phyloP scores from a whole-genome alignment of 2,888 invertebrate genomes.

The Hypomecis punctinalis region DNA sequence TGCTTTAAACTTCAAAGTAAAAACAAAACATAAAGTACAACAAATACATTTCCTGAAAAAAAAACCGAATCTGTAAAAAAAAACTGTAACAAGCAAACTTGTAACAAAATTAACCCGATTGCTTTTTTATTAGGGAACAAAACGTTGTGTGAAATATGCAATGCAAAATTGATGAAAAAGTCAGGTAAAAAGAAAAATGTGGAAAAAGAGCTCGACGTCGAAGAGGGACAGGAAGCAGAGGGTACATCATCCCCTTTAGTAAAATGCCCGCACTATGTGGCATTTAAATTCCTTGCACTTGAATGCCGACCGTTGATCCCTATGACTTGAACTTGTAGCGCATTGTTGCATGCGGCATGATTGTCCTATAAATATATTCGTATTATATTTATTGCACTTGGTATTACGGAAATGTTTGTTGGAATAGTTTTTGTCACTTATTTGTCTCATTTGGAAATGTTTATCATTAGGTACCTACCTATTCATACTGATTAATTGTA shows the following conservation, averaged over 20 bases:
- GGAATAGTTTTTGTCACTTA: conserved; percentile 11
- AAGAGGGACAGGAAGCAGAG: conserved; percentile 75
- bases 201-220: conserved; percentile 77
- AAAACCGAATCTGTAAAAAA: neutral
- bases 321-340: conserved; percentile 24
- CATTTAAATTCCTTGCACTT: conserved; percentile 41
- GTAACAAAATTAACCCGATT: conserved; percentile 57
- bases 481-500: conserved; percentile 4
- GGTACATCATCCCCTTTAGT: conserved; percentile 62
- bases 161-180: conserved; percentile 90
- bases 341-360: conserved; percentile 45
- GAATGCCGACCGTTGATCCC: conserved; percentile 35
- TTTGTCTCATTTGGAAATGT: neutral
- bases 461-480: neutral
- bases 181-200: conserved; percentile 87
- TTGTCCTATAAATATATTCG: conserved; percentile 19
- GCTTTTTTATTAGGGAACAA: conserved; percentile 91
- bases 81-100: conserved; percentile 25
- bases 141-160: conserved; percentile 95
- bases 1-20: too few relatives aligned
- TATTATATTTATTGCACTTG: conserved; percentile 15
- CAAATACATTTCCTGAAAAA: too few relatives aligned
- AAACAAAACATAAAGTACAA: too few relatives aligned
- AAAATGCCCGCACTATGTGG: conserved; percentile 37
- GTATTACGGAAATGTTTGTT: conserved; percentile 16